These are phyloP conservation scores for Clarias laeviceps DNA, from an alignment of 2,797 vertebrate species.

Conservation along the genomic window DNA sequence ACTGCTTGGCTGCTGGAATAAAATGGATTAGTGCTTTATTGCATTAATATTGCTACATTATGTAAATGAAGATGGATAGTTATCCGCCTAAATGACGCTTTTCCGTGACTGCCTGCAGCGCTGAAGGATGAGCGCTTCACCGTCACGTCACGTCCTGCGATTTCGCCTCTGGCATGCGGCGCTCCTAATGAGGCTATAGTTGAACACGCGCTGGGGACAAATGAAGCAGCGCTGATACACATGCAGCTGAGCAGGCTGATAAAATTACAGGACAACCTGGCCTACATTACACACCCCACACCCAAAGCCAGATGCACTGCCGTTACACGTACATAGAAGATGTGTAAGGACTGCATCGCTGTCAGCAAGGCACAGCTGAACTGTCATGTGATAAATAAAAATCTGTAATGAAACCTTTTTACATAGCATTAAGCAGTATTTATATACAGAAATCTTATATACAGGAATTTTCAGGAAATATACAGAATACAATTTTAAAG, in stretches of 20 bases:
- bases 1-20: conserved; percentile 3
- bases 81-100: background rate
- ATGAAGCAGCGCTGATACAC: conserved; percentile 18
- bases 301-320: background rate
- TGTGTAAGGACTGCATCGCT: background rate
- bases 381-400: background rate
- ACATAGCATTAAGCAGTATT: background rate
- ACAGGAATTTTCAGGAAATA: background rate
- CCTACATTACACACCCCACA: conserved; percentile 30
- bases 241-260: conserved; percentile 32
- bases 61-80: background rate
- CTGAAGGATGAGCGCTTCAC: background rate
- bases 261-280: conserved; percentile 37
- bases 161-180: conserved; percentile 1
- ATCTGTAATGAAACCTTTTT: background rate
- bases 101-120: background rate
- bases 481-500: background rate
- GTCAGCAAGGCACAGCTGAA: background rate
- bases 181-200: conserved; percentile 8
- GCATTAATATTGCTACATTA: conserved; percentile 10
- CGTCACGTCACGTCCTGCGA: background rate
- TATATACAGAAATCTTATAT: no score
- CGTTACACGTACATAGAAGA: conserved; percentile 8
- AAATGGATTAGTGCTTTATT: background rate
- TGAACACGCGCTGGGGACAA: conserved; percentile 22